Conservation (phyloP, 1,140 invertebrate species). For the Drosophila tropicalis region DNA sequence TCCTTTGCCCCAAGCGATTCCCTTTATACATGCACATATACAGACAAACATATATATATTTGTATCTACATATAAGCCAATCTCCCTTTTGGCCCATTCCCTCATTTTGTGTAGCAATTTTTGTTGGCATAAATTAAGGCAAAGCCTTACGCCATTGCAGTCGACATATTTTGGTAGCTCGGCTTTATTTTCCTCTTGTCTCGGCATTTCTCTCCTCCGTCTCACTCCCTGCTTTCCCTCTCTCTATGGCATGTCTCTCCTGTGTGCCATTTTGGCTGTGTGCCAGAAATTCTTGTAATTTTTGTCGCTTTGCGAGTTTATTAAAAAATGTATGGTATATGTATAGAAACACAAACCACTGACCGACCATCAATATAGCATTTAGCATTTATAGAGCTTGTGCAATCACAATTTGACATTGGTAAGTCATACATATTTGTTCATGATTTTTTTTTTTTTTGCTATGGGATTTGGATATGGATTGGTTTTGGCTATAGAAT, state of each 20-base stretch:
- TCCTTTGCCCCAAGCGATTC: conserved; percentile 13
- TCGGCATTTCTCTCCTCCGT: not conserved
- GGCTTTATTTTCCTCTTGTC: conserved; percentile 41
- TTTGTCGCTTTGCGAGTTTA: conserved; percentile 62
- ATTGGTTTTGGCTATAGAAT: not conserved
- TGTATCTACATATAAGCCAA: too few relatives aligned
- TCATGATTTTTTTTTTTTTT: too few relatives aligned
- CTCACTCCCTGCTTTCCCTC: not conserved
- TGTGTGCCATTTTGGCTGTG: conserved; percentile 33
- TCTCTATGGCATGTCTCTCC: not conserved
- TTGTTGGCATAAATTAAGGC: conserved; percentile 55
- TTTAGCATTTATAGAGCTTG: conserved; percentile 9
- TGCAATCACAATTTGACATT: conserved; percentile 15
- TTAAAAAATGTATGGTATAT: conserved; percentile 55
- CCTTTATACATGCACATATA: not conserved
- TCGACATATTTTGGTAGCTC: conserved; percentile 53
- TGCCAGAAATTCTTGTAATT: conserved; percentile 50
- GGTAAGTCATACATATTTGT: conserved; percentile 8
- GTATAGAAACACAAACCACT: conserved; percentile 45
- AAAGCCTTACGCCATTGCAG: conserved; percentile 51
- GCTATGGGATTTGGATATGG: not conserved
- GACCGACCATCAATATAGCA: conserved; percentile 45
- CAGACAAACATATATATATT: too few relatives aligned
- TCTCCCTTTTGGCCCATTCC: not conserved
- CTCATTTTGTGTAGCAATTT: conserved; percentile 16